Conservation (phyloP, 2,113 vertebrate species). For the Dromiciops gliroides region DNA sequence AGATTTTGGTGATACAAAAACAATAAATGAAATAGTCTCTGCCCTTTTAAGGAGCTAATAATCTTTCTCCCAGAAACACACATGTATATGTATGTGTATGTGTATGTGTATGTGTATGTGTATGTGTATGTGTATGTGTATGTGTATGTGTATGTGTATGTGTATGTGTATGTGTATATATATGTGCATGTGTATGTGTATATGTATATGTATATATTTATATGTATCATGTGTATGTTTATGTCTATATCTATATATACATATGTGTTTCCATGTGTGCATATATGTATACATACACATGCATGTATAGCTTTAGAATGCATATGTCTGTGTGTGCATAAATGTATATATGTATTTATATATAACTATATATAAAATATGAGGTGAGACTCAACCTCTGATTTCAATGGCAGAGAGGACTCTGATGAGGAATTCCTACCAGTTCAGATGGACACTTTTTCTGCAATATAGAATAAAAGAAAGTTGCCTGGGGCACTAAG, state of each 20-base stretch:
- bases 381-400: background rate
- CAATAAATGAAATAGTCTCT: background rate
- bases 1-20: background rate
- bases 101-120: too few relatives aligned
- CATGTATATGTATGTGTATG: background rate
- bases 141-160: too few relatives aligned
- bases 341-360: background rate
- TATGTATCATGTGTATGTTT: too few relatives aligned
- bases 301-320: too few relatives aligned
- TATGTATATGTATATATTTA: too few relatives aligned
- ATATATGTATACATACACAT: too few relatives aligned
- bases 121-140: too few relatives aligned
- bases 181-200: too few relatives aligned
- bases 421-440: background rate
- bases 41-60: background rate
- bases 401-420: background rate
- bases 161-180: background rate
- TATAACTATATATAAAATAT: background rate
- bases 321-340: too few relatives aligned
- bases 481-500: background rate
- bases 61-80: background rate
- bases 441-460: background rate
- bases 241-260: background rate
- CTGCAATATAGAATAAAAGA: background rate
- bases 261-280: background rate